These are phyloP conservation scores for Leptinotarsa tumamoca DNA, from an alignment of 2,888 invertebrate genomes.

Conservation along the genomic window DNA sequence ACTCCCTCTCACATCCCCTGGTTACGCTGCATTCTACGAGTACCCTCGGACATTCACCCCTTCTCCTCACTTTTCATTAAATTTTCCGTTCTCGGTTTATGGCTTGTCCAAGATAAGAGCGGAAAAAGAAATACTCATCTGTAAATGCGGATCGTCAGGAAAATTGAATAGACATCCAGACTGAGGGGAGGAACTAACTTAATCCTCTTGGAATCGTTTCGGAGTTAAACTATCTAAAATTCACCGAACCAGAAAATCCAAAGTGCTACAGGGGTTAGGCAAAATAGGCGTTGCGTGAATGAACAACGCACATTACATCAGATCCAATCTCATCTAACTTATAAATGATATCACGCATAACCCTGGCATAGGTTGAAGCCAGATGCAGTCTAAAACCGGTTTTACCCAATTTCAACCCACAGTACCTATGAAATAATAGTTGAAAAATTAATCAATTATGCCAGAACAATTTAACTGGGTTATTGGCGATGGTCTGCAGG, in stretches of 20 bases:
- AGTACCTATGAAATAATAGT: too few species aligned
- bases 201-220: conserved; percentile 4
- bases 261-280: background rate
- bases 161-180: background rate
- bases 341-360: background rate
- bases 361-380: background rate
- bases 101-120: conserved; percentile 4
- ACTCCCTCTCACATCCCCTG: background rate
- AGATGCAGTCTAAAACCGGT: background rate
- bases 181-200: background rate
- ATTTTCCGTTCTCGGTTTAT: conserved; percentile 1
- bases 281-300: conserved; percentile 1
- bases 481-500: too few species aligned
- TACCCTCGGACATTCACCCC: background rate
- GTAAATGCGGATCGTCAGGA: background rate
- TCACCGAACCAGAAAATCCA: conserved; percentile 3
- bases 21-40: background rate
- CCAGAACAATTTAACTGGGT: too few species aligned
- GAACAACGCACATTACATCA: background rate
- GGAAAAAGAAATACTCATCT: background rate
- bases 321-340: background rate
- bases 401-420: too few species aligned
- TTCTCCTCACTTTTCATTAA: background rate
- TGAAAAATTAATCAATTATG: too few species aligned
- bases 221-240: conserved; percentile 5